Evolutionary conservation across 2,797 vertebrate species (phyloP).

Genomic region (Chloroceryle inda): DNA sequence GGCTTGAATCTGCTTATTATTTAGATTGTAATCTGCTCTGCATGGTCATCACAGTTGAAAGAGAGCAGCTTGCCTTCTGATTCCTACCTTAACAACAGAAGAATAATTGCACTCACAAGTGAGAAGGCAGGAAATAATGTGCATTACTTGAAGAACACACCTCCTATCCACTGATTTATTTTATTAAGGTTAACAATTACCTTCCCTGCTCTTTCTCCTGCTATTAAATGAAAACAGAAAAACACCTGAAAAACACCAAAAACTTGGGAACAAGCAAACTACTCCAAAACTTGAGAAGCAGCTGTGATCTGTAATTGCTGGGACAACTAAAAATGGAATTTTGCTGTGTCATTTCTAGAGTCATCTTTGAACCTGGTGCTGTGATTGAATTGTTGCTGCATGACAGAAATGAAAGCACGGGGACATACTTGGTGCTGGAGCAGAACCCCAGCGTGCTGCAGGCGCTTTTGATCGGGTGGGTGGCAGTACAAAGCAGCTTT

Average conservation of each 20-base stretch:
- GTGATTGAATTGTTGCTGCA: not conserved
- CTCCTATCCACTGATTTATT: not conserved
- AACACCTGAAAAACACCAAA: not conserved
- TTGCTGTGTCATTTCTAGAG: not conserved
- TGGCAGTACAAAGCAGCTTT: not conserved
- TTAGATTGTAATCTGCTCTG: constrained; percentile 48
- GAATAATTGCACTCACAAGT: constrained; percentile 19
- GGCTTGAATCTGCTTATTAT: constrained; percentile 26
- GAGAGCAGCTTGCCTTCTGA: not conserved
- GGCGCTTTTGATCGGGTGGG: not conserved
- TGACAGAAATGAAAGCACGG: not conserved
- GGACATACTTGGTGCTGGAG: not conserved
- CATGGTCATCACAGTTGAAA: constrained; percentile 19
- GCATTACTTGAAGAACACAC: not conserved
- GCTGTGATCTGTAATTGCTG: not conserved
- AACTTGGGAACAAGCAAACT: not conserved
- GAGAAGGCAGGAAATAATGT: constrained; percentile 54
- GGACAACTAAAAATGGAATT: not conserved
- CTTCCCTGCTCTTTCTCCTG: not conserved
- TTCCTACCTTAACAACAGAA: not conserved
- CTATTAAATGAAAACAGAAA: not conserved
- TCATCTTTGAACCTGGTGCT: not conserved
- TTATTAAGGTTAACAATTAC: constrained; percentile 3
- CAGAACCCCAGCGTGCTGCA: not conserved
- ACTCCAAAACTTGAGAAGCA: not conserved